Conservation (phyloP, 2,888 invertebrate species). For the Coleophora flavipennella region DNA sequence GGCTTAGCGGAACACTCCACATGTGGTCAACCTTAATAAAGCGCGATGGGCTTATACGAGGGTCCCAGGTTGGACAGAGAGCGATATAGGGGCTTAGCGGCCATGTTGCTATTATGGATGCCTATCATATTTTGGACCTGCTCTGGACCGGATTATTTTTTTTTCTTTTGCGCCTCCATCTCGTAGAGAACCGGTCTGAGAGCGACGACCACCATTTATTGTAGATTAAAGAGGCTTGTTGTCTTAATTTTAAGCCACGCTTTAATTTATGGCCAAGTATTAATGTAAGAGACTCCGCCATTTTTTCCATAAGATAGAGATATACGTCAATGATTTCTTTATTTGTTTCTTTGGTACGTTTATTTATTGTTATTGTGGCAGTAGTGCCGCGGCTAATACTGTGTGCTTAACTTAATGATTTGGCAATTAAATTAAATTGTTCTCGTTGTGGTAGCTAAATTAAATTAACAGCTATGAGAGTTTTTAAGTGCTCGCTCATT, state of each 20-base stretch:
- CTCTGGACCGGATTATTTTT: constrained; percentile 69
- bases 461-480: constrained; percentile 58
- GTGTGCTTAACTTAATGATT: constrained; percentile 71
- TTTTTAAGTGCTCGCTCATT: constrained; percentile 42
- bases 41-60: constrained; percentile 48
- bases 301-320: constrained; percentile 57
- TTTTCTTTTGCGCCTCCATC: constrained; percentile 63
- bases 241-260: constrained; percentile 72
- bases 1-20: constrained; percentile 73
- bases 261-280: constrained; percentile 69
- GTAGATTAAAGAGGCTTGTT: constrained; percentile 74
- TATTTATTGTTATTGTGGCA: constrained; percentile 50
- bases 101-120: constrained; percentile 73
- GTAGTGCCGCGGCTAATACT: constrained; percentile 63
- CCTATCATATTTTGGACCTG: constrained; percentile 73
- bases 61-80: constrained; percentile 40
- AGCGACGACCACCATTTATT: constrained; percentile 70
- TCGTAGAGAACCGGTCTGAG: constrained; percentile 59
- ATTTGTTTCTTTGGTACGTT: constrained; percentile 37
- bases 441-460: constrained; percentile 67
- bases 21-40: constrained; percentile 72
- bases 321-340: constrained; percentile 63
- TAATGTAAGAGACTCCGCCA: constrained; percentile 59
- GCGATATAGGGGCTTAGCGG: constrained; percentile 62
- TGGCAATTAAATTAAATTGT: constrained; percentile 71